Evolutionary conservation across 2,113 vertebrate genomes (phyloP), one percentile per base, ranked within the genome.

Genomic region (Coptodon rendalli): DNA sequence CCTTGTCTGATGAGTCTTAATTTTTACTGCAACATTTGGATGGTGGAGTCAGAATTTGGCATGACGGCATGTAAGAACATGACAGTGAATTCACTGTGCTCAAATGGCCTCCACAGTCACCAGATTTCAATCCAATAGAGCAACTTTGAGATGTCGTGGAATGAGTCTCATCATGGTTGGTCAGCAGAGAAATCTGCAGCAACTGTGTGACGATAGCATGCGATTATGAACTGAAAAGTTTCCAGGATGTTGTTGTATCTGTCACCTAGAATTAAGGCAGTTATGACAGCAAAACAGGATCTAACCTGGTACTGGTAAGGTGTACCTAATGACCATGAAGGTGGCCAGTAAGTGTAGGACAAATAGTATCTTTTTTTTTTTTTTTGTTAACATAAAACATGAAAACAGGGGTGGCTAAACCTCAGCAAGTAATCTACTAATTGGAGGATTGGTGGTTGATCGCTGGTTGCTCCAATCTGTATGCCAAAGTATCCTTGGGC

Each of bases 1-100:
- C 61, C 61, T 66, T 12, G 2, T 36, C 19, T 6, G 0, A 40
- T 40, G 0, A 68, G 34, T 40, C 11, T 68, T 22, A 8, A 40
- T 22, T 68, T 68, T 22, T 40, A 38, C 63, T 68, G 63, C 6
- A 38, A 22, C 63, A 40, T 68, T 68, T 22, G 31, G 4, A 38
- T 66, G 4, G 4, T 38, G 6, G 34, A 38, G 34, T 68, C 36
- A 2, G 1, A 68, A 40, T 40, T 22, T 38, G 34, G 63, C 3
- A 68, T 68, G 10, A 1, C 1, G 0, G 36, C 63, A 68, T 40
- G 19, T 38, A 38, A 68, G 63, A 40, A 40, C 8, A 40, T 22
- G 6, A 68, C 19, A 68, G n/a, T 40, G 19, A 68, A 40, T 68
- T 40, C 6, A n/a, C 34, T 38, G 34, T 2, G 19, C 10, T 68